phyloP scores from a whole-genome alignment of 2,797 vertebrate species.

The Urocyon cinereoargenteus region DNA sequence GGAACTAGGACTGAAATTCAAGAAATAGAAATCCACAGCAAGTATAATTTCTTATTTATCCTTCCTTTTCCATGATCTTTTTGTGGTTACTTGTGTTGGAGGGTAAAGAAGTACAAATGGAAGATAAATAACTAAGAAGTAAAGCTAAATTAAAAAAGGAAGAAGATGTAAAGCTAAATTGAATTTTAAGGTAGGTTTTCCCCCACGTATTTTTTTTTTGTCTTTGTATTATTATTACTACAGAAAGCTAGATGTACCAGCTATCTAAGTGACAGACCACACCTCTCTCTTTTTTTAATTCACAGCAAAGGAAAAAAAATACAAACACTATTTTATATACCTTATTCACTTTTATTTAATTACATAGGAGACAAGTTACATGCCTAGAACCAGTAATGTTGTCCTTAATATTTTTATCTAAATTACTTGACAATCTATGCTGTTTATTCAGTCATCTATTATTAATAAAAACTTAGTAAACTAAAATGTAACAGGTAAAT shows the following conservation, averaged over 20 bases:
- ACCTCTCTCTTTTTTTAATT: background rate
- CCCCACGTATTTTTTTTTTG: background rate
- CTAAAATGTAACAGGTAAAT: background rate
- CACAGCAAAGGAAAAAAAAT: background rate
- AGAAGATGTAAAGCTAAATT: background rate
- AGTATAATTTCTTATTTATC: background rate
- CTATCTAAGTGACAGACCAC: background rate
- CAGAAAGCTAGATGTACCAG: background rate
- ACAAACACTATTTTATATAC: background rate
- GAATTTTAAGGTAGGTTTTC: background rate
- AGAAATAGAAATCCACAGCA: background rate
- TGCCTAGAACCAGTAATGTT: background rate
- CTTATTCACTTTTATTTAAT: background rate
- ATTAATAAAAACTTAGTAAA: background rate
- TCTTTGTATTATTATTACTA: background rate
- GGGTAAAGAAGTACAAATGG: background rate
- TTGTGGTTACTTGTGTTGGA: background rate
- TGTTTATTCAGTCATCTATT: background rate
- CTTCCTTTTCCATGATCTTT: background rate
- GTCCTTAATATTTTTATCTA: background rate
- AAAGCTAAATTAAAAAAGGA: background rate
- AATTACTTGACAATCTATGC: background rate
- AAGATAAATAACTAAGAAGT: background rate
- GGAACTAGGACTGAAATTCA: background rate
- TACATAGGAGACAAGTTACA: background rate